Percentiles rank a stretch among this genome's conserved stretches.
Conservation (phyloP, 1,140 invertebrate species). For the Pseudomyrmex gracilis region DNA sequence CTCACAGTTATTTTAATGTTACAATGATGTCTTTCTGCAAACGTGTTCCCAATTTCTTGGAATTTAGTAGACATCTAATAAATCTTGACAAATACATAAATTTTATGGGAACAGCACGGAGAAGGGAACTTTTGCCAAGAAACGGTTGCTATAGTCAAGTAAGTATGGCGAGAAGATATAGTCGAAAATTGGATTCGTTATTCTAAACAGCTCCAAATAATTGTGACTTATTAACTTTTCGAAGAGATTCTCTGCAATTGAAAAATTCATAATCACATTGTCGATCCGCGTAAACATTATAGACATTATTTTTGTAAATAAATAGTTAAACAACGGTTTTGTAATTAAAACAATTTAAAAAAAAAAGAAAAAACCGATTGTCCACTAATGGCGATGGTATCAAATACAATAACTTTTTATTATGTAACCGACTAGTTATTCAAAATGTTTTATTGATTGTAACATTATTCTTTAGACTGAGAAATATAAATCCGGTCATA, state of each 20-base stretch:
- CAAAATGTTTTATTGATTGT: too few relatives aligned
- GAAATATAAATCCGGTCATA: too few relatives aligned
- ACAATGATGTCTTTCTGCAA: neutral
- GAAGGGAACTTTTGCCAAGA: constrained; percentile 3
- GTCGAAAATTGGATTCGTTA: neutral
- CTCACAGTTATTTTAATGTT: neutral
- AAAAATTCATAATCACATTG: neutral
- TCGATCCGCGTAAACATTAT: too few relatives aligned
- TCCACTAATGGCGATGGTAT: too few relatives aligned
- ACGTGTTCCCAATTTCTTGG: neutral
- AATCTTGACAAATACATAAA: neutral
- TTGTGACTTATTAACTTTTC: neutral
- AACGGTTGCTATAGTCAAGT: neutral
- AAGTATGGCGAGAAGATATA: too few relatives aligned
- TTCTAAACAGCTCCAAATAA: neutral
- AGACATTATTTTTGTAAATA: too few relatives aligned
- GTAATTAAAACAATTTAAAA: too few relatives aligned
- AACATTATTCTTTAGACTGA: too few relatives aligned
- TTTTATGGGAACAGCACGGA: constrained; percentile 15
- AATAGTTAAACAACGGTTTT: too few relatives aligned
- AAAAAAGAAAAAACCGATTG: too few relatives aligned
- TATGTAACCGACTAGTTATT: too few relatives aligned
- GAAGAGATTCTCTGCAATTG: constrained; percentile 6
- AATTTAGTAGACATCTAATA: neutral
- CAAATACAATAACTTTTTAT: too few relatives aligned